Evolutionary conservation across 2,888 invertebrate genomes (phyloP).

Genomic region (Dendrolimus houi): DNA sequence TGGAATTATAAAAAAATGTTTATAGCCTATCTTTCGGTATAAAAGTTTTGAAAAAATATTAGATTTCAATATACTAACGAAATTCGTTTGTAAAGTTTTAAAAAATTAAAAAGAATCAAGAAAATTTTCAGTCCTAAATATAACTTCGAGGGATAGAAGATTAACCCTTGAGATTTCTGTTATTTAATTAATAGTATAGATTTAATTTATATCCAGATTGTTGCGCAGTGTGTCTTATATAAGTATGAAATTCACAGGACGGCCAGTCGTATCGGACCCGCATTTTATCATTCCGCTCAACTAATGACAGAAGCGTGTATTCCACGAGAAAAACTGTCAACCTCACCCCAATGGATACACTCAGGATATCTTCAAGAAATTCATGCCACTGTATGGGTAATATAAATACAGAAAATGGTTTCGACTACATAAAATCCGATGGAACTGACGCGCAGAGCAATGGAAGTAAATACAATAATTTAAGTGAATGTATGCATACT

Average conservation of each 20-base stretch:
- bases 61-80: too few relatives aligned
- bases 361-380: constrained; percentile 38
- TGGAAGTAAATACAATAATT: constrained; percentile 23
- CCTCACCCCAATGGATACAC: constrained; percentile 35
- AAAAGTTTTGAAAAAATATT: too few relatives aligned
- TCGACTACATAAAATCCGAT: constrained; percentile 31
- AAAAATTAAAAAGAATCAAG: too few relatives aligned
- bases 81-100: too few relatives aligned
- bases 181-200: too few relatives aligned
- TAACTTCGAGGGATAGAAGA: too few relatives aligned
- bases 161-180: too few relatives aligned
- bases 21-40: too few relatives aligned
- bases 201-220: too few relatives aligned
- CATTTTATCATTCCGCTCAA: constrained; percentile 59
- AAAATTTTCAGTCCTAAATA: too few relatives aligned
- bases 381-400: constrained; percentile 46
- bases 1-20: too few relatives aligned
- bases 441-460: constrained; percentile 30
- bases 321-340: constrained; percentile 54
- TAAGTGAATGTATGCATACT: constrained; percentile 5
- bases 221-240: too few relatives aligned
- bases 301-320: constrained; percentile 55
- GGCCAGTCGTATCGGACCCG: constrained; percentile 63
- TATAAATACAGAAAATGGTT: constrained; percentile 44
- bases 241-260: constrained; percentile 32